phyloP scores from a whole-genome alignment of 2,888 invertebrate genomes.

The Limnephilus auricula region DNA sequence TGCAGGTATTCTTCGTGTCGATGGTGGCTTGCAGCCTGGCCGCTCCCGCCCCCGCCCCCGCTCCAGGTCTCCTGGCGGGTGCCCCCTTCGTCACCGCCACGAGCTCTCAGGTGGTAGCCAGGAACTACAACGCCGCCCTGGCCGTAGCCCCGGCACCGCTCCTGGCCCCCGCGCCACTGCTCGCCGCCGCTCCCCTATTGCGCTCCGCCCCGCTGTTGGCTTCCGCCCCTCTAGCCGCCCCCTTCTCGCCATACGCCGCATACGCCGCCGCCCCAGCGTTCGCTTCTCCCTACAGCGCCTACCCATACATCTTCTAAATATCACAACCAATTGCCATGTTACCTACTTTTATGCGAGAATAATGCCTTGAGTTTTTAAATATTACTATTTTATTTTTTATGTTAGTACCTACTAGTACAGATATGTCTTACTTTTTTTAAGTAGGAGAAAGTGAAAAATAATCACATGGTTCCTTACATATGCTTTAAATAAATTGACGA shows the following conservation, averaged over 20 bases:
- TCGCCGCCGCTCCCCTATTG: slow-evolving; percentile 70
- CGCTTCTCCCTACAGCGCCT: slow-evolving; percentile 17
- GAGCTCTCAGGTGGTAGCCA: slow-evolving; percentile 77
- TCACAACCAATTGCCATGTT: neutral
- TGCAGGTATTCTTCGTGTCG: slow-evolving; percentile 61
- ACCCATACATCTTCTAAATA: slow-evolving; percentile 38
- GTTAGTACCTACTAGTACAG: no score
- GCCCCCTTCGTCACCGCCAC: slow-evolving; percentile 74
- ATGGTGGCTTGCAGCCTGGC: slow-evolving; percentile 62
- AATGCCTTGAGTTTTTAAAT: neutral
- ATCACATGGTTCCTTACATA: no score
- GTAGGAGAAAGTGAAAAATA: no score
- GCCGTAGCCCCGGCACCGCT: slow-evolving; percentile 69
- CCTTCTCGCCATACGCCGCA: slow-evolving; percentile 65
- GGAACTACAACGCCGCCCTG: slow-evolving; percentile 75
- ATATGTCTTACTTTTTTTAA: no score
- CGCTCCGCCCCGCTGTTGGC: slow-evolving; percentile 59
- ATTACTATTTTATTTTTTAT: neutral
- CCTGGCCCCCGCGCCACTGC: slow-evolving; percentile 52
- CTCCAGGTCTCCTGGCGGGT: slow-evolving; percentile 56
- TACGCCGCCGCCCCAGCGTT: slow-evolving; percentile 4
- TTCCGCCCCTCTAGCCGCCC: slow-evolving; percentile 63
- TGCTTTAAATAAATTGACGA: no score
- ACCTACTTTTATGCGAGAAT: slow-evolving; percentile 19
- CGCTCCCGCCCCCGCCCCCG: no score